A percentile compares a stretch with the other conserved stretches of the same genome.
Evolutionary conservation across 2,113 vertebrate species (phyloP).

Genomic region (Tachuris rubrigastra): DNA sequence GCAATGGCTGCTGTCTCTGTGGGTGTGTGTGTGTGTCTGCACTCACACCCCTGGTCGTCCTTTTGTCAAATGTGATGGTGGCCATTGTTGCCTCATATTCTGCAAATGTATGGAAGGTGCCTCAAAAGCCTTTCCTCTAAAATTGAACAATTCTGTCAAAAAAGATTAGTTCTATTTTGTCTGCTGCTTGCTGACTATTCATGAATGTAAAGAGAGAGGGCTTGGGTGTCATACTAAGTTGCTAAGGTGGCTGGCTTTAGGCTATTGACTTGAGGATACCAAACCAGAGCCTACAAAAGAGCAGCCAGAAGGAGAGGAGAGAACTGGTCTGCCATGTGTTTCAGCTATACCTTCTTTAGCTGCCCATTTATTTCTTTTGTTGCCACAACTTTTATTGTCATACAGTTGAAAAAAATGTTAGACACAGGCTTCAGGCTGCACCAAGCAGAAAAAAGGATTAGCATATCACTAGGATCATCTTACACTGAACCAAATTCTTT

Average conservation of each 20-base stretch:
- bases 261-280: constrained; percentile 84
- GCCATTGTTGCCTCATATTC: constrained; percentile 78
- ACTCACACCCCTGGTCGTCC: constrained; percentile 57
- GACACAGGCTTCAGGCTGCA: constrained; percentile 81
- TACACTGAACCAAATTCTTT: constrained; percentile 87
- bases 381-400: constrained; percentile 87
- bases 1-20: neutral
- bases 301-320: constrained; percentile 80
- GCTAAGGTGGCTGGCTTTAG: constrained; percentile 81
- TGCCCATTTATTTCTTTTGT: constrained; percentile 85
- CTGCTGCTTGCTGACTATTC: constrained; percentile 87
- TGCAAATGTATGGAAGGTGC: constrained; percentile 74
- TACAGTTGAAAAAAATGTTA: constrained; percentile 84
- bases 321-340: constrained; percentile 82
- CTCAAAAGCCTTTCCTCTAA: constrained; percentile 81
- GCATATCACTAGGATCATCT: constrained; percentile 87
- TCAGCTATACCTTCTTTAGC: constrained; percentile 79
- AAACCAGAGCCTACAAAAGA: constrained; percentile 81
- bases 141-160: constrained; percentile 89
- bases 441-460: constrained; percentile 85
- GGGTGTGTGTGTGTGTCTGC: neutral
- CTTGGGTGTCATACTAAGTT: constrained; percentile 85
- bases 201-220: constrained; percentile 84
- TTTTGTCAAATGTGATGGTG: constrained; percentile 65
- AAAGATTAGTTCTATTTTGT: constrained; percentile 91